These are phyloP conservation scores for Sebastes elongatus DNA, from an alignment of 2,797 vertebrate species.

Conservation along the genomic window DNA sequence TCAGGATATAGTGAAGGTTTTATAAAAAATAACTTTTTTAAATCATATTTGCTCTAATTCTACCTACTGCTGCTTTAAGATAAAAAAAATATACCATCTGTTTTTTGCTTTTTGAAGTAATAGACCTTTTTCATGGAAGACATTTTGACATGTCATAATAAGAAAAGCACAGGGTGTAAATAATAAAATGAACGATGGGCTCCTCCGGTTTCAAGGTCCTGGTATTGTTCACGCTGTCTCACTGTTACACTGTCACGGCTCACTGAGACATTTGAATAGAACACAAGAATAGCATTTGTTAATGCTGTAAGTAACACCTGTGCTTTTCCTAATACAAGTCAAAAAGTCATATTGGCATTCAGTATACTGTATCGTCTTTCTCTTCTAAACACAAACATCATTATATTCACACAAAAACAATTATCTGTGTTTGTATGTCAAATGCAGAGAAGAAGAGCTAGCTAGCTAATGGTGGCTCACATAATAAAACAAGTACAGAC, in stretches of 20 bases:
- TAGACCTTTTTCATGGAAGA: neutral
- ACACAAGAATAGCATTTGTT: neutral
- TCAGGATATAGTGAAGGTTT: no score
- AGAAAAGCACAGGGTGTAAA: neutral
- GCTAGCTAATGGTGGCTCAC: no score
- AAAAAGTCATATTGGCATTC: neutral
- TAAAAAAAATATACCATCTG: no score
- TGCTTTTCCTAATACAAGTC: neutral
- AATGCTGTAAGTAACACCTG: neutral
- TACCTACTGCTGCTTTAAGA: no score
- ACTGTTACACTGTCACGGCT: neutral
- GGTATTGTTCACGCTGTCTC: neutral
- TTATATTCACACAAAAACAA: neutral
- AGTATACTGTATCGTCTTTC: neutral
- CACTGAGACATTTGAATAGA: neutral
- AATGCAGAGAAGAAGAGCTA: no score
- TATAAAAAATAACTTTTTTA: no score
- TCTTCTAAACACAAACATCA: neutral
- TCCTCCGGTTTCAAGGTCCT: neutral
- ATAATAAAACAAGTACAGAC: no score
- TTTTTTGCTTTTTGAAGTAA: no score
- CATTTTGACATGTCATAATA: neutral
- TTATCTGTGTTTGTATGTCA: neutral
- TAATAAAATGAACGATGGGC: neutral
- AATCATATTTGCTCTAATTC: no score